A percentile compares a stretch with the other conserved stretches of the same genome.
phyloP scores from a whole-genome alignment of 2,797 vertebrate genomes.

The Salmo trutta region DNA sequence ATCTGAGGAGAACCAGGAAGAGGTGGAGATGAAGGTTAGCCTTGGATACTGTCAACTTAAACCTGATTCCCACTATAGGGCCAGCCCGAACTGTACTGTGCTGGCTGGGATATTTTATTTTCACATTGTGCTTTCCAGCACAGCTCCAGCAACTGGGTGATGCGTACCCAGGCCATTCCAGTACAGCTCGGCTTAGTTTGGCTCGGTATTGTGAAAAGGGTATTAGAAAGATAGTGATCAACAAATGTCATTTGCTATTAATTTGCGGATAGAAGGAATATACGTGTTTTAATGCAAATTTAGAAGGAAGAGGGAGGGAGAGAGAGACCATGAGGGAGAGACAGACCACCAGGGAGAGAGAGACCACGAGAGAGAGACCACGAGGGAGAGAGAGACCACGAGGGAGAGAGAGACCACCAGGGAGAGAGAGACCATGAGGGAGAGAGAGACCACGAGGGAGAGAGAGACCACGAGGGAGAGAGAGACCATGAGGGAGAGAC shows the following conservation, averaged over 20 bases:
- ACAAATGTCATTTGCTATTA: too few relatives aligned
- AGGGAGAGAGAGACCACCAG: conserved; percentile 4
- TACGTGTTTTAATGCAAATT: not conserved
- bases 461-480: conserved; percentile 9
- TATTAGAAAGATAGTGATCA: too few relatives aligned
- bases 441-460: not conserved
- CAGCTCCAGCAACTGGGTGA: too few relatives aligned
- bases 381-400: not conserved
- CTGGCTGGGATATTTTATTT: not conserved
- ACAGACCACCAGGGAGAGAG: not conserved
- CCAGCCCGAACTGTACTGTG: too few relatives aligned
- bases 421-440: not conserved
- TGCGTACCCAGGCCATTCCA: too few relatives aligned
- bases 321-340: not conserved
- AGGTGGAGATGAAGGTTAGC: conserved; percentile 2
- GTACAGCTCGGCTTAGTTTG: too few relatives aligned
- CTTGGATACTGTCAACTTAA: too few relatives aligned
- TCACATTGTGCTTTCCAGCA: too few relatives aligned
- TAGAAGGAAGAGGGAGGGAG: not conserved
- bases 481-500: not conserved
- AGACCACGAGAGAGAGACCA: not conserved
- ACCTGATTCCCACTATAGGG: too few relatives aligned
- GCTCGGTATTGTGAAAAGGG: too few relatives aligned
- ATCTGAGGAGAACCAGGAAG: conserved; percentile 42
- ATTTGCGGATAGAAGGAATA: too few relatives aligned